Evolutionary conservation across 2,797 vertebrate species (phyloP).

Genomic region (Sardinella longiceps): DNA sequence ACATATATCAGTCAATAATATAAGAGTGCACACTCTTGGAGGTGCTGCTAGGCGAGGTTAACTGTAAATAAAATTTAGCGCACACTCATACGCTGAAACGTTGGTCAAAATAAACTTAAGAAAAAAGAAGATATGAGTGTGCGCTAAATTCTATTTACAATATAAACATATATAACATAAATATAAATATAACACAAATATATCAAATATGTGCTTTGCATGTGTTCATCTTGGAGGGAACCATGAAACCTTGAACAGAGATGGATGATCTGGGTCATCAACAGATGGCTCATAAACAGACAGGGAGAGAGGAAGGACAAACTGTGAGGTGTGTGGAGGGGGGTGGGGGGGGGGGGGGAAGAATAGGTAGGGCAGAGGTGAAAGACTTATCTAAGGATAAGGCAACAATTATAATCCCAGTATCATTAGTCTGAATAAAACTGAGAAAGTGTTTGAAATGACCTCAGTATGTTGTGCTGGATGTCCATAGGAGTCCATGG

Average conservation of each 20-base stretch:
- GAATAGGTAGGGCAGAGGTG: not conserved
- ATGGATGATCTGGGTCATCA: not conserved
- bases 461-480: not conserved
- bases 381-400: not conserved
- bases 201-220: not conserved
- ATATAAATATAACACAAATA: too few species aligned
- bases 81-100: too few species aligned
- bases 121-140: too few species aligned
- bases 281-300: not conserved
- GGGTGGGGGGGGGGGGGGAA: slow-evolving; percentile 44
- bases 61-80: too few species aligned
- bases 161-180: too few species aligned
- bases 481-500: too few species aligned
- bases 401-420: not conserved
- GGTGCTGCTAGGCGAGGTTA: too few species aligned
- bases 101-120: too few species aligned
- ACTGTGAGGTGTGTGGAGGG: slow-evolving; percentile 30
- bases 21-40: too few species aligned
- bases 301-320: not conserved
- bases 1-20: too few species aligned
- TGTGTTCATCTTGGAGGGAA: not conserved
- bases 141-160: too few species aligned
- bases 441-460: not conserved
- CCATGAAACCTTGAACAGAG: not conserved
- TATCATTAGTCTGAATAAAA: not conserved